Evolutionary conservation across 2,113 vertebrate genomes (phyloP).

Genomic region (Lagenorhynchus albirostris): DNA sequence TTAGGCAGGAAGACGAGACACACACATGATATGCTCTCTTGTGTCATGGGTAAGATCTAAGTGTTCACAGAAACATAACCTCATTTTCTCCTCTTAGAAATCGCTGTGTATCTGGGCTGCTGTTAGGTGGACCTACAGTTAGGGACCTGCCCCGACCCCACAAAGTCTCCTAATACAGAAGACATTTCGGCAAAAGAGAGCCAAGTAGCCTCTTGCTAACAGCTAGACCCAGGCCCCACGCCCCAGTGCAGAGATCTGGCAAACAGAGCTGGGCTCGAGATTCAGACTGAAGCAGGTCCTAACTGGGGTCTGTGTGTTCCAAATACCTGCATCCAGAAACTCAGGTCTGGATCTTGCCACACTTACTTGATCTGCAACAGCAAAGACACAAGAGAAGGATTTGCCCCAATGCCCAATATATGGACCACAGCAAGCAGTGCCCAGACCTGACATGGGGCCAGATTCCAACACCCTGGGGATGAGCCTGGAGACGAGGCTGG

Average conservation of each 20-base stretch:
- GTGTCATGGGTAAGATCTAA: neutral
- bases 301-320: neutral
- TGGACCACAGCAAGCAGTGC: neutral
- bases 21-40: rapidly evolving
- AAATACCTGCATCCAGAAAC: neutral
- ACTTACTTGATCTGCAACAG: neutral
- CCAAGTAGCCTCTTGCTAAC: neutral
- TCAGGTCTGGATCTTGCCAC: neutral
- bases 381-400: neutral
- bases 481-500: neutral
- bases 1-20: neutral
- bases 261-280: neutral
- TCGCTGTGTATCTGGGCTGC: neutral
- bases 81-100: neutral
- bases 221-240: neutral
- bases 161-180: neutral
- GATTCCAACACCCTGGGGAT: neutral
- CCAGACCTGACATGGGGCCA: neutral
- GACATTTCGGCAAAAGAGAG: neutral
- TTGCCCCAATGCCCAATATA: rapidly evolving
- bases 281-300: neutral
- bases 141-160: neutral
- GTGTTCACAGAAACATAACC: neutral
- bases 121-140: neutral
- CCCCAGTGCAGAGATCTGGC: neutral